Conservation (phyloP, 2,113 vertebrate genomes). For the Colinus virginianus region DNA sequence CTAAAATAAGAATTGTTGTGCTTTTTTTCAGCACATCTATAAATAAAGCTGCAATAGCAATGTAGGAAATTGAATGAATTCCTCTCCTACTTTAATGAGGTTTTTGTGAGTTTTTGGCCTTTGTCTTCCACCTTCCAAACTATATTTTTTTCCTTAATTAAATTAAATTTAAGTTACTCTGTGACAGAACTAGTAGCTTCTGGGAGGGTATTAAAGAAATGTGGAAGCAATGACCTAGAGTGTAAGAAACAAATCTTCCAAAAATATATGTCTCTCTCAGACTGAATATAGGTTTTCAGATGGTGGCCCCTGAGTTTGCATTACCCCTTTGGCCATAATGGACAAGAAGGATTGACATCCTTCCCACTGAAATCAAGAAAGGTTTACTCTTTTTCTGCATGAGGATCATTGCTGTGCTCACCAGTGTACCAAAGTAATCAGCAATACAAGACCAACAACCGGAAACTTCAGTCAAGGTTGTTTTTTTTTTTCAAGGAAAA, state of each 20-base stretch:
- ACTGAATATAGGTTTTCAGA: neutral
- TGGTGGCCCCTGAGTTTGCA: neutral
- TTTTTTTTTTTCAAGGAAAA: neutral
- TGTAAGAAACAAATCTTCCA: neutral
- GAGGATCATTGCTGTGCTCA: neutral
- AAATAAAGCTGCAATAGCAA: slow-evolving; percentile 28
- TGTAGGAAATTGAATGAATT: slow-evolving; percentile 21
- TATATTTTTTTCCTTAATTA: slow-evolving; percentile 41
- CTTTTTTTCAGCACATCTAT: slow-evolving; percentile 33
- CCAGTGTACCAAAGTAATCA: neutral
- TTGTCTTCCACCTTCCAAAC: neutral
- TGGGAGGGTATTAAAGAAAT: neutral
- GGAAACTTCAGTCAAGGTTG: neutral
- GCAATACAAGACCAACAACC: neutral
- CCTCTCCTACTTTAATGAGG: slow-evolving; percentile 40
- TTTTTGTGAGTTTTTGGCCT: slow-evolving; percentile 34
- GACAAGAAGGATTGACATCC: neutral
- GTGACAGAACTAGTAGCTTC: neutral
- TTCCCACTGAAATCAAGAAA: neutral
- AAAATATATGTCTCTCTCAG: neutral
- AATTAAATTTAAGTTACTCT: slow-evolving; percentile 30
- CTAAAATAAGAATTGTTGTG: slow-evolving; percentile 27
- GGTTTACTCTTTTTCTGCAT: neutral
- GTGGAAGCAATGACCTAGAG: neutral
- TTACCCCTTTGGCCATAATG: neutral